phyloP scores from a whole-genome alignment of 2,888 invertebrate species.

The Muscina levida region DNA sequence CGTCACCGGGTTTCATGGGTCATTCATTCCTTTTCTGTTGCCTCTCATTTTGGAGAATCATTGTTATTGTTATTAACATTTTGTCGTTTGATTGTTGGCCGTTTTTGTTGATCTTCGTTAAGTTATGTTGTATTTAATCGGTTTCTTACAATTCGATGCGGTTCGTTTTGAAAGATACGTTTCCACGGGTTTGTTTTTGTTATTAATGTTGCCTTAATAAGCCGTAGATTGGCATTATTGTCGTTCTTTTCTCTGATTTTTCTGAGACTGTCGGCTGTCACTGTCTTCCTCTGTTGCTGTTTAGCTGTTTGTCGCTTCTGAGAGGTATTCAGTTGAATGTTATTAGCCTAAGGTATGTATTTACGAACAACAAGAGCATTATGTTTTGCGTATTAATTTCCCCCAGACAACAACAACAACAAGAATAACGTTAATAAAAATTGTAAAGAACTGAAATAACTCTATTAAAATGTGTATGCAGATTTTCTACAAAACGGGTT shows the following conservation, averaged over 20 bases:
- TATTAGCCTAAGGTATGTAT: slow-evolving; percentile 51
- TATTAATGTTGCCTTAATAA: slow-evolving; percentile 70
- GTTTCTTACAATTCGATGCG: slow-evolving; percentile 75
- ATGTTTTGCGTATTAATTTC: slow-evolving; percentile 31
- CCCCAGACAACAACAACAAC: neutral
- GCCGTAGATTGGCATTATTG: slow-evolving; percentile 79
- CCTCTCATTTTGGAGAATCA: slow-evolving; percentile 32
- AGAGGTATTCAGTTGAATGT: slow-evolving; percentile 44
- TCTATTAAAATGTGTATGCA: slow-evolving; percentile 57
- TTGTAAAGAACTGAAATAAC: slow-evolving; percentile 46
- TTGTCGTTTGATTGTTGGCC: slow-evolving; percentile 46
- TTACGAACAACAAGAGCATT: slow-evolving; percentile 38
- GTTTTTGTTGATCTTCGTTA: slow-evolving; percentile 51
- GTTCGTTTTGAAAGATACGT: slow-evolving; percentile 72
- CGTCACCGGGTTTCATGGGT: neutral
- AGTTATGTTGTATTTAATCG: slow-evolving; percentile 67
- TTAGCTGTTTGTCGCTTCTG: neutral
- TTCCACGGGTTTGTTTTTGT: slow-evolving; percentile 62
- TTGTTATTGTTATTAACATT: slow-evolving; percentile 66
- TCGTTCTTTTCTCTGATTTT: slow-evolving; percentile 67
- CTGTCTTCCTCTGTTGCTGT: neutral
- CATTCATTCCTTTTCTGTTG: neutral
- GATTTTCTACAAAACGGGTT: slow-evolving; percentile 58
- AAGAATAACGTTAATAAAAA: slow-evolving; percentile 56
- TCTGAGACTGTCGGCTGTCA: slow-evolving; percentile 11